Base-by-base conservation (phyloP, 2,888 invertebrate genomes). In the Pyrrhosoma nymphula region DNA sequence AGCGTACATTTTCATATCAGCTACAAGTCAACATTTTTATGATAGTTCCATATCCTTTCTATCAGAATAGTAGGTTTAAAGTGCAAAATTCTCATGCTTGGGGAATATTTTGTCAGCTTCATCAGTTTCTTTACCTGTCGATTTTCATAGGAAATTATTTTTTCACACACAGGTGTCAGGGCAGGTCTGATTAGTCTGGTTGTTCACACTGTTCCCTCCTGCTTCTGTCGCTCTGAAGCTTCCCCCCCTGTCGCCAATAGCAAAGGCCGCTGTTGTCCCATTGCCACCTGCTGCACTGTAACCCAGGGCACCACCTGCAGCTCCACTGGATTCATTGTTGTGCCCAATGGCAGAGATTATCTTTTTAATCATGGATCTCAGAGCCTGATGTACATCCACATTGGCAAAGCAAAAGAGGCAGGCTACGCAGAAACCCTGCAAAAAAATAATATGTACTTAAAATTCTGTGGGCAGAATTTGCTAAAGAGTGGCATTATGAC, bases 351-450 rank as follows among this genome's bases (percentile, higher is more conserved):
- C 47, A 20, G 63, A 69, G 10, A 69, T 69, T n/a, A 93, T 93
- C 69, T 93, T 93, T 47, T 93, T 93, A 47, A 97, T 95, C 82
- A 97, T 97, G 0, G 97, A 97, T 95, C 97, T 97, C 39, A 97
- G 96, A 8, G 97, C 97, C 95, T 97, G 97, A 95, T 97, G 97
- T 23, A 98, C 98, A 96, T 98, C 98, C 96, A 98, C 98, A 97
- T 98, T 98, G 96, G 98, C 98, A 97, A 98, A 98, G 96, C 98
- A 98, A 96, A 98, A 98, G 14, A 98, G 97, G 95, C 98, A 97
- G 0, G 98, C 97, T 10, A 98, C 98, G 96, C 98, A 98, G 60
- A 98, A 97, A 56, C 98, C 98, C 98, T 98, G 96, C 63, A 97
- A 97, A 90, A 93, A 63, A 95, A 89, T 47, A 60, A 26, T 82